Percentiles rank a stretch among this genome's conserved stretches.
Conservation (phyloP, 2,113 vertebrate genomes). For the Eolophus roseicapilla region DNA sequence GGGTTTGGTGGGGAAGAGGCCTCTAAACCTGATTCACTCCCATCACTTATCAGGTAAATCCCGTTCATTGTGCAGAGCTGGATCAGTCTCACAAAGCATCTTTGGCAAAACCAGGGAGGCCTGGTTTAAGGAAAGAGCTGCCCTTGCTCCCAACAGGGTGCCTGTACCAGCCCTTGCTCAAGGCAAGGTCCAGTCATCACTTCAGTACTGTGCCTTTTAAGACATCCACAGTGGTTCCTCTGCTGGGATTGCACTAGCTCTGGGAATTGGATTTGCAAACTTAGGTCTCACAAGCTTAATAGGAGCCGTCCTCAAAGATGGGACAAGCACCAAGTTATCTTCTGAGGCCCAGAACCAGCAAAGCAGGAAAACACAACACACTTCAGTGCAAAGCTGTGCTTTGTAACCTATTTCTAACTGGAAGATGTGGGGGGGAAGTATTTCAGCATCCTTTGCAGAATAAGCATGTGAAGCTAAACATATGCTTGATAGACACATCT, state of each 20-base stretch:
- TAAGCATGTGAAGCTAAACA: background rate
- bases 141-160: background rate
- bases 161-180: background rate
- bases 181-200: fast-evolving
- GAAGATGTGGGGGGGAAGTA: background rate
- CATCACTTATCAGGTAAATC: fast-evolving
- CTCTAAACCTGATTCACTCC: background rate
- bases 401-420: background rate
- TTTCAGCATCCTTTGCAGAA: background rate
- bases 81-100: fast-evolving
- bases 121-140: background rate
- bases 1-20: background rate
- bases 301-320: background rate
- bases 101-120: fast-evolving
- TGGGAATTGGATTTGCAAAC: background rate
- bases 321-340: too few species aligned
- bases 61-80: background rate
- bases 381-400: background rate
- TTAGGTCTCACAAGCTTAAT: too few species aligned
- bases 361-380: fast-evolving
- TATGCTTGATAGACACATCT: background rate
- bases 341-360: background rate
- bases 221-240: fast-evolving
- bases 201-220: fast-evolving
- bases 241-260: background rate